Evolutionary conservation across 2,888 invertebrate species (phyloP).

Genomic region (Escarpia spicata): DNA sequence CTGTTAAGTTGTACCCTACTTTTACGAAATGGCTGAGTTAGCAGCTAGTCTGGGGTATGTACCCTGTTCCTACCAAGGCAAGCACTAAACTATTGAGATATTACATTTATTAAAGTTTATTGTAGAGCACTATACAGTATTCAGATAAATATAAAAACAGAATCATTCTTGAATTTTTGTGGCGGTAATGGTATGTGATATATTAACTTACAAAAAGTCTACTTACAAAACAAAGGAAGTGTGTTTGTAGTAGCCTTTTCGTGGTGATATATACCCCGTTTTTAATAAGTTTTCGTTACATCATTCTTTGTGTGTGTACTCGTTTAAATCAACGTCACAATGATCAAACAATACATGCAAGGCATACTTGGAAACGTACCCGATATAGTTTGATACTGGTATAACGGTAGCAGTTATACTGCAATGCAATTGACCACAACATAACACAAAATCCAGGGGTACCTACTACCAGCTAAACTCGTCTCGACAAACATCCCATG

Average conservation of each 20-base stretch:
- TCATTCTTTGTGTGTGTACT: too few relatives aligned
- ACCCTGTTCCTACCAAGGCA: too few relatives aligned
- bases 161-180: neutral
- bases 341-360: neutral
- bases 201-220: neutral
- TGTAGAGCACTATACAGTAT: too few relatives aligned
- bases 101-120: too few relatives aligned
- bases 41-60: too few relatives aligned
- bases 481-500: neutral
- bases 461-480: neutral
- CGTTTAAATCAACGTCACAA: neutral
- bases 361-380: neutral
- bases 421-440: neutral
- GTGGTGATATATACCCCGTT: neutral
- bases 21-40: too few relatives aligned
- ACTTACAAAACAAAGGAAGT: neutral
- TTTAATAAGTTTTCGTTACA: too few relatives aligned
- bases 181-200: too few relatives aligned
- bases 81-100: too few relatives aligned
- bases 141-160: too few relatives aligned
- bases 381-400: neutral
- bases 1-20: too few relatives aligned
- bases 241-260: neutral
- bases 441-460: neutral
- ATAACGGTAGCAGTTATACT: too few relatives aligned